Evolutionary conservation across 2,888 invertebrate species (phyloP).

Genomic region (Blomia tropicalis): DNA sequence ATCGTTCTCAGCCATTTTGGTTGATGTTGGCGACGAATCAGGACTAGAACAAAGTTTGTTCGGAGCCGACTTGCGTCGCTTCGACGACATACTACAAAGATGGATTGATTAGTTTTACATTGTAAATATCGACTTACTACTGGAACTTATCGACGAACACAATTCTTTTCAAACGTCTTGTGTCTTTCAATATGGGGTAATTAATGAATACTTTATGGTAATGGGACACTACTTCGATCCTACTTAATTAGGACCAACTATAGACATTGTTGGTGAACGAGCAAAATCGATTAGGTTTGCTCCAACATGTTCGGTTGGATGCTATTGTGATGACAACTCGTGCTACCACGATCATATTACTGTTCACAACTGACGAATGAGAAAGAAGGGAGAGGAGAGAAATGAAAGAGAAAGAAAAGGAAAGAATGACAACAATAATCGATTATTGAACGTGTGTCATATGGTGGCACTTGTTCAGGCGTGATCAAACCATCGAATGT

Average conservation of each 20-base stretch:
- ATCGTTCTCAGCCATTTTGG: neutral
- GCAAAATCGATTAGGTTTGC: too few relatives aligned
- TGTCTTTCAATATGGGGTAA: neutral
- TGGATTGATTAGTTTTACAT: neutral
- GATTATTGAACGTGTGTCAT: constrained; percentile 12
- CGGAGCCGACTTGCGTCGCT: constrained; percentile 14
- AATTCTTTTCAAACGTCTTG: neutral
- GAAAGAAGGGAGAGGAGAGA: neutral
- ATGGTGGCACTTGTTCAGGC: constrained; percentile 12
- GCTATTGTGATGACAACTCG: too few relatives aligned
- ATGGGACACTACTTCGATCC: too few relatives aligned
- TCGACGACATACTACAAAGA: constrained; percentile 1
- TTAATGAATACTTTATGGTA: constrained; percentile 4
- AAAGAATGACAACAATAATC: neutral
- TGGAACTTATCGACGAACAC: neutral
- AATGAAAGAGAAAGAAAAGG: neutral
- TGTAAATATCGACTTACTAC: neutral
- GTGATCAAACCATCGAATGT: neutral
- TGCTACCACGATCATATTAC: too few relatives aligned
- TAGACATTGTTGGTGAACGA: too few relatives aligned
- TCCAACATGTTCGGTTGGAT: too few relatives aligned
- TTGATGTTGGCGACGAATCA: neutral
- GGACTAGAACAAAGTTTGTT: constrained; percentile 10
- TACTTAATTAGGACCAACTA: too few relatives aligned
- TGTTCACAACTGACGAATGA: too few relatives aligned